A percentile compares a stretch with the other conserved stretches of the same genome.
phyloP scores from a whole-genome alignment of 2,888 invertebrate species.

The Drosophila parthenogenetica region DNA sequence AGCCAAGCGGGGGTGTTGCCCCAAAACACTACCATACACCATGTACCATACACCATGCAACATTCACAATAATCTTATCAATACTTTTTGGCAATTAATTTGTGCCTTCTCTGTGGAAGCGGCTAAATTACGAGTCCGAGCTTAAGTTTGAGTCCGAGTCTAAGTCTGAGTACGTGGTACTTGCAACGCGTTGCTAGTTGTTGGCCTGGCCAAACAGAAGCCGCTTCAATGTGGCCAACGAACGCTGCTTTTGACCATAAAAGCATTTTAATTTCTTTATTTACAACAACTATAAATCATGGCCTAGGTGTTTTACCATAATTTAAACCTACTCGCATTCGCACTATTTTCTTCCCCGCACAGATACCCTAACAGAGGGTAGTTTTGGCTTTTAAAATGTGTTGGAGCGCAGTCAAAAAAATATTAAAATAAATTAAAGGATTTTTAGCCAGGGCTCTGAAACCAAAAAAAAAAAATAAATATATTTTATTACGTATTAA shows the following conservation, averaged over 20 bases:
- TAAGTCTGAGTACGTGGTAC: slow-evolving; percentile 1
- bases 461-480: no score
- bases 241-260: slow-evolving; percentile 62
- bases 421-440: no score
- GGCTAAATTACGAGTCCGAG: slow-evolving; percentile 18
- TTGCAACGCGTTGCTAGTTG: background rate
- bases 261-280: slow-evolving; percentile 80
- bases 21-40: background rate
- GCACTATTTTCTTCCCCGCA: slow-evolving; percentile 50
- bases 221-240: slow-evolving; percentile 20
- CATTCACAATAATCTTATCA: slow-evolving; percentile 71
- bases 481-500: no score
- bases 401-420: no score
- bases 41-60: background rate
- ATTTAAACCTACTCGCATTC: slow-evolving; percentile 69
- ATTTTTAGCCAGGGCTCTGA: no score
- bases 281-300: slow-evolving; percentile 78
- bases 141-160: background rate
- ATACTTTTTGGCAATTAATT: slow-evolving; percentile 75
- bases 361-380: background rate
- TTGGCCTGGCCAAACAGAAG: slow-evolving; percentile 48
- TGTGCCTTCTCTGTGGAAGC: slow-evolving; percentile 39
- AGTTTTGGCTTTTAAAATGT: background rate
- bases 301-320: slow-evolving; percentile 73
- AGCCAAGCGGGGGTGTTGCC: slow-evolving; percentile 39